phyloP scores from a whole-genome alignment of 2,888 invertebrate genomes.

The Thymelicus acteon region DNA sequence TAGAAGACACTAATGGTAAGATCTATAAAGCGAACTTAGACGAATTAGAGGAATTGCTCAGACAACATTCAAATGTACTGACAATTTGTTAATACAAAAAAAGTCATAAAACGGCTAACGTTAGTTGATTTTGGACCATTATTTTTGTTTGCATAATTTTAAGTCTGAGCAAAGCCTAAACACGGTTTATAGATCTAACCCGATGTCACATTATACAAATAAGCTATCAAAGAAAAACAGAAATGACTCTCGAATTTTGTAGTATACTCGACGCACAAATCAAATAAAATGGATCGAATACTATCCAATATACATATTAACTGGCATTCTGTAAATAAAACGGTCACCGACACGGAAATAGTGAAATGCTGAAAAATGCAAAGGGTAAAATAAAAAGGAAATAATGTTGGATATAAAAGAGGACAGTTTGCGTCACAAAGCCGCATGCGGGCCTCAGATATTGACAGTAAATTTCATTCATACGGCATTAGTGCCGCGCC shows the following conservation, averaged over 20 bases:
- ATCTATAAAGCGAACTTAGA: no score
- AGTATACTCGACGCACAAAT: neutral
- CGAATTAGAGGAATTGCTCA: no score
- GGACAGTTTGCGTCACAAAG: slow-evolving; percentile 83
- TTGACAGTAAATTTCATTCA: slow-evolving; percentile 86
- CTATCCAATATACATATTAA: slow-evolving; percentile 29
- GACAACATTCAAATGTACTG: no score
- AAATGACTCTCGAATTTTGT: neutral
- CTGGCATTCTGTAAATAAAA: slow-evolving; percentile 56
- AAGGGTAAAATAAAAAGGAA: slow-evolving; percentile 69
- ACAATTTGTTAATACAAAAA: no score
- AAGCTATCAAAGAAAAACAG: neutral
- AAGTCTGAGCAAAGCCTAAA: no score
- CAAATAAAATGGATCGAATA: slow-evolving; percentile 13
- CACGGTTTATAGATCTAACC: no score
- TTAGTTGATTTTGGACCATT: no score
- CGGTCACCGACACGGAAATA: slow-evolving; percentile 59
- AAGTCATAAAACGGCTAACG: no score
- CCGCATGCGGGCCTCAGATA: slow-evolving; percentile 84
- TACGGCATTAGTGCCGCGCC: slow-evolving; percentile 83
- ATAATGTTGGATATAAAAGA: slow-evolving; percentile 78
- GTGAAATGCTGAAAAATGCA: slow-evolving; percentile 68
- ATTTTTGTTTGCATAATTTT: no score
- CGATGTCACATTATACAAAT: neutral
- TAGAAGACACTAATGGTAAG: no score